Conservation (phyloP, 2,113 vertebrate genomes). For the Stictonetta naevosa region DNA sequence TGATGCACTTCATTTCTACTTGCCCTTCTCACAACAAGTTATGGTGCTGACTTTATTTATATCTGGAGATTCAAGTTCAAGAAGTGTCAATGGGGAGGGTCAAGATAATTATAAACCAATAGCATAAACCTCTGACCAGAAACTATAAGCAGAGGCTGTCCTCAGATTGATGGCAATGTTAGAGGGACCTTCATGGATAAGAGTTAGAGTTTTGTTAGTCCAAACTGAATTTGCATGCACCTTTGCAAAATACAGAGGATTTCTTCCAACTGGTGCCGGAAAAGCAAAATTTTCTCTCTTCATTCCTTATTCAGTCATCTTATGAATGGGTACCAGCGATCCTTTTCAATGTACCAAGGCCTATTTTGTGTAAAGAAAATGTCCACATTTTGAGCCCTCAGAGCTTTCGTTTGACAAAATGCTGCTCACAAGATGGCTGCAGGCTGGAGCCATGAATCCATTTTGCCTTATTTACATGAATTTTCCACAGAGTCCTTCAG, state of each 20-base stretch:
- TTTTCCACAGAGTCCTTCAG: slow-evolving; percentile 62
- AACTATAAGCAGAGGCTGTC: not conserved
- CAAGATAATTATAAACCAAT: not conserved
- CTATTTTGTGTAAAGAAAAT: not conserved
- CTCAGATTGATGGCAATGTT: not conserved
- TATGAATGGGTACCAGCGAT: not conserved
- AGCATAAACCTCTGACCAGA: not conserved
- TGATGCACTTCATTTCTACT: not conserved
- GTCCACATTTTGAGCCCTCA: not conserved
- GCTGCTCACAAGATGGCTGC: not conserved
- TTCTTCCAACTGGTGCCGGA: rapidly evolving
- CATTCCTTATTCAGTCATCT: not conserved
- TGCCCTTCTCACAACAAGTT: not conserved
- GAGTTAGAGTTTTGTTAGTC: too few species aligned
- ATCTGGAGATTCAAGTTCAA: not conserved
- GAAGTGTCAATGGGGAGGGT: not conserved
- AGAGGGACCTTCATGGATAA: not conserved
- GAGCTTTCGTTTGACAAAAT: not conserved
- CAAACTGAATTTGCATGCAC: not conserved
- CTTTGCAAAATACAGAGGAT: not conserved
- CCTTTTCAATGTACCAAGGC: not conserved
- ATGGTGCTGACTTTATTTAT: rapidly evolving
- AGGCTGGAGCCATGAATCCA: slow-evolving; percentile 48
- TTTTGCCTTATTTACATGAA: slow-evolving; percentile 63
- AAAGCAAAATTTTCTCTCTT: not conserved